Conservation (phyloP, 2,797 vertebrate species). For the Tinamus major region DNA sequence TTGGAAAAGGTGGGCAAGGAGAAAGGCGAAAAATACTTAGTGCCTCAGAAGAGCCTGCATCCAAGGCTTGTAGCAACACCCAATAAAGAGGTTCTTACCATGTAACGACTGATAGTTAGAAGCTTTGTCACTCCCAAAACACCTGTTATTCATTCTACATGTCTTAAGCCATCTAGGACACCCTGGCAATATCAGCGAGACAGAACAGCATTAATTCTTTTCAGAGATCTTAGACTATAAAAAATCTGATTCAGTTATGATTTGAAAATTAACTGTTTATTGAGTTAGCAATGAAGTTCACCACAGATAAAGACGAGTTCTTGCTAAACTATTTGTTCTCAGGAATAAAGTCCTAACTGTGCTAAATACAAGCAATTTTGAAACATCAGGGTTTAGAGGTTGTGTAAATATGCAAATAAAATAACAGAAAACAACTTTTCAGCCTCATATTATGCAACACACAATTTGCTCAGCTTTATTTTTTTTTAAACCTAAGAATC, state of each 20-base stretch:
- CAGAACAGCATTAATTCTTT: background rate
- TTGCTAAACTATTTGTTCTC: background rate
- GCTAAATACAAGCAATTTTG: background rate
- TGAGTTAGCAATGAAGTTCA: background rate
- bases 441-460: background rate
- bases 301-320: background rate
- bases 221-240: background rate
- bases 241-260: background rate
- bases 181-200: background rate
- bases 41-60: background rate
- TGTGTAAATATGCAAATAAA: background rate
- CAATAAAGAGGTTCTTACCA: background rate
- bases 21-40: background rate
- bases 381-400: background rate
- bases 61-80: too few relatives aligned
- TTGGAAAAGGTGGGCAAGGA: background rate
- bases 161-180: background rate
- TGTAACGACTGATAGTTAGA: background rate
- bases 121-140: background rate
- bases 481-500: background rate
- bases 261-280: background rate
- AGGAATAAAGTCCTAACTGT: background rate
- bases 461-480: fast-evolving
- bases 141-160: background rate
- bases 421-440: background rate